Conservation (phyloP, 2,797 vertebrate species). For the Bovichtus diacanthus region DNA sequence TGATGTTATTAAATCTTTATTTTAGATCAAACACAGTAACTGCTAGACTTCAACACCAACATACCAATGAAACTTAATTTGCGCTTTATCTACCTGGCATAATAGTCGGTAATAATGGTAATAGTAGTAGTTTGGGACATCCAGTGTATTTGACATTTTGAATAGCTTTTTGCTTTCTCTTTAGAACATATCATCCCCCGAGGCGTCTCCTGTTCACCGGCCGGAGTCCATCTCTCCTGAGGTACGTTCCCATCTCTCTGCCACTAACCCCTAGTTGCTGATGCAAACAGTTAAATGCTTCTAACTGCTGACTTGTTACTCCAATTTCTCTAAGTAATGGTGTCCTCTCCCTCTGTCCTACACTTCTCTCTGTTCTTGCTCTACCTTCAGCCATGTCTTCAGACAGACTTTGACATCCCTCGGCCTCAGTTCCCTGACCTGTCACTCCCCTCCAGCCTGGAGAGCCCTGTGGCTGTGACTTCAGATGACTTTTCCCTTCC, state of each 20-base stretch:
- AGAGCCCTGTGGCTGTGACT: constrained; percentile 85
- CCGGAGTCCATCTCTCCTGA: constrained; percentile 95
- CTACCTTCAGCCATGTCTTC: constrained; percentile 87
- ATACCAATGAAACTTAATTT: neutral
- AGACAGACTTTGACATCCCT: constrained; percentile 88
- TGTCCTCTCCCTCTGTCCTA: constrained; percentile 2
- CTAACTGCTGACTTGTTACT: neutral
- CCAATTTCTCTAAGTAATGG: neutral
- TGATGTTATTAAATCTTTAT: neutral
- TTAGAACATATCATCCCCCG: constrained; percentile 97
- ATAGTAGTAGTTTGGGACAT: neutral
- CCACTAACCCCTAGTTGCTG: neutral
- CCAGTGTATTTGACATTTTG: neutral
- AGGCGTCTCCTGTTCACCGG: constrained; percentile 93
- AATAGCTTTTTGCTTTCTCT: constrained; percentile 60
- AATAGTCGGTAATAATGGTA: too few species aligned
- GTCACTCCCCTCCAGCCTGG: constrained; percentile 87
- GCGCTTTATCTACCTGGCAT: neutral
- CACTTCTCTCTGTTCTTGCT: constrained; percentile 27
- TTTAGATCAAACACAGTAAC: neutral
- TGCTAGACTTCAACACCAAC: neutral
- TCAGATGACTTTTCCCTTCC: constrained; percentile 87
- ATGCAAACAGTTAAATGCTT: neutral
- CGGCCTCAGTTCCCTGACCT: constrained; percentile 89
- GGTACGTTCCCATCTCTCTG: constrained; percentile 76